A percentile compares a stretch with the other conserved stretches of the same genome.
Conservation (phyloP, 2,888 invertebrate genomes). For the Leucophora obtusa region DNA sequence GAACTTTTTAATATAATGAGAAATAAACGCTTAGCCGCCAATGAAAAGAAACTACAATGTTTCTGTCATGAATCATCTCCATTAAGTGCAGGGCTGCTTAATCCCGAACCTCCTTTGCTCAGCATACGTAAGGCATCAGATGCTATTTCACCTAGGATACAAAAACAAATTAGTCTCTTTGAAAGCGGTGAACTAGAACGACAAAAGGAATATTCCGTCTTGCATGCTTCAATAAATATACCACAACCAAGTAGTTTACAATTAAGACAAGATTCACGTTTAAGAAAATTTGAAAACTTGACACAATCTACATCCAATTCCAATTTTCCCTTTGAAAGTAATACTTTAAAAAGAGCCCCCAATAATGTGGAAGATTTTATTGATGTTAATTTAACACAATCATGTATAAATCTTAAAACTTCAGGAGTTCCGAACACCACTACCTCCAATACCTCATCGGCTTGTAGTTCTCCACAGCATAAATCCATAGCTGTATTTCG, state of each 20-base stretch:
- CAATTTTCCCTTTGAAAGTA: conserved; percentile 76
- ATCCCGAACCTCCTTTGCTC: conserved; percentile 55
- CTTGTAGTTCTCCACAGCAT: conserved; percentile 68
- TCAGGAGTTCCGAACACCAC: conserved; percentile 52
- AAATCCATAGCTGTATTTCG: conserved; percentile 49
- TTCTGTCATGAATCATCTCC: conserved; percentile 47
- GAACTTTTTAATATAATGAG: conserved; percentile 59
- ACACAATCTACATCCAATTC: conserved; percentile 76
- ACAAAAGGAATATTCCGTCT: conserved; percentile 56
- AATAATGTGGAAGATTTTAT: conserved; percentile 69
- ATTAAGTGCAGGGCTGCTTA: conserved; percentile 58
- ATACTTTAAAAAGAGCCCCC: conserved; percentile 72
- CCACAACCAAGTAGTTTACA: conserved; percentile 70
- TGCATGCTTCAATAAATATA: conserved; percentile 74
- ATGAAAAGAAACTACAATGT: conserved; percentile 47
- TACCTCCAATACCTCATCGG: conserved; percentile 51
- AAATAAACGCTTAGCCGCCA: conserved; percentile 55
- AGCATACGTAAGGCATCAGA: conserved; percentile 72
- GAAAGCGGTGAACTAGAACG: conserved; percentile 70
- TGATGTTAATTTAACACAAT: conserved; percentile 71
- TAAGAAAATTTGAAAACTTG: conserved; percentile 74
- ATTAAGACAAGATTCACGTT: conserved; percentile 72
- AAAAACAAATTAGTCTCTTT: conserved; percentile 77
- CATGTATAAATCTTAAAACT: conserved; percentile 74
- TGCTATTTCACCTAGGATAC: conserved; percentile 74